These are phyloP conservation scores for Lutjanus erythropterus DNA, from an alignment of 2,113 vertebrate genomes.

Conservation along the genomic window DNA sequence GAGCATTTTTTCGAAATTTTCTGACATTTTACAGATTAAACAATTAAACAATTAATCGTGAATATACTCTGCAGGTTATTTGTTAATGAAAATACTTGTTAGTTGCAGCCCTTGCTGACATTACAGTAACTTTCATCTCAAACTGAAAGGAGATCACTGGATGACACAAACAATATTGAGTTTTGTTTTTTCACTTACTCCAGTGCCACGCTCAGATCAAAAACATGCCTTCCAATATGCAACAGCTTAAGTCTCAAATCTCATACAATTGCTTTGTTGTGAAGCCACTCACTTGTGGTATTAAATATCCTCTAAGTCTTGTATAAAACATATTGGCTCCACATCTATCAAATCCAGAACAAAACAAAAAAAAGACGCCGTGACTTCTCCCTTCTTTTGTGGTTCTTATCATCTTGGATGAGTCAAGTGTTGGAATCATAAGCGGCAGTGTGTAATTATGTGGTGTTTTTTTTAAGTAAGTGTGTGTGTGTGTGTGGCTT, in stretches of 20 bases:
- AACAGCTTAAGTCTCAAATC: constrained; percentile 27
- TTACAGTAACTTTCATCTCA: constrained; percentile 11
- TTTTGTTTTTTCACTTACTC: background rate
- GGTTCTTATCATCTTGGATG: constrained; percentile 27
- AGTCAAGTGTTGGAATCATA: constrained; percentile 30
- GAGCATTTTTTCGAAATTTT: too few species aligned
- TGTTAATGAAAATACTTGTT: too few species aligned
- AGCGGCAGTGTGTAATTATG: constrained; percentile 15
- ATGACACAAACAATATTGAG: background rate
- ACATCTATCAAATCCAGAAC: constrained; percentile 58
- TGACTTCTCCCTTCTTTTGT: constrained; percentile 41
- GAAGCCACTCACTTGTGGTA: constrained; percentile 39
- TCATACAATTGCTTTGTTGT: constrained; percentile 60
- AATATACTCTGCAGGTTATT: too few species aligned
- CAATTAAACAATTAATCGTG: too few species aligned
- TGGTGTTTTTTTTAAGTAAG: constrained; percentile 5
- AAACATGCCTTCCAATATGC: constrained; percentile 1
- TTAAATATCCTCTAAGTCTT: constrained; percentile 44
- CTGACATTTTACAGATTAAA: too few species aligned
- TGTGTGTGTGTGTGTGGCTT: constrained; percentile 37
- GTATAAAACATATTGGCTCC: constrained; percentile 65
- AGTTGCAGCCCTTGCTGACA: too few species aligned
- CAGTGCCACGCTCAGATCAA: constrained; percentile 3
- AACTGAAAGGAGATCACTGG: background rate
- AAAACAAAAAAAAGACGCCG: constrained; percentile 36